Evolutionary conservation across 2,797 vertebrate genomes (phyloP).

Genomic region (Hypotaenidia okinawae): DNA sequence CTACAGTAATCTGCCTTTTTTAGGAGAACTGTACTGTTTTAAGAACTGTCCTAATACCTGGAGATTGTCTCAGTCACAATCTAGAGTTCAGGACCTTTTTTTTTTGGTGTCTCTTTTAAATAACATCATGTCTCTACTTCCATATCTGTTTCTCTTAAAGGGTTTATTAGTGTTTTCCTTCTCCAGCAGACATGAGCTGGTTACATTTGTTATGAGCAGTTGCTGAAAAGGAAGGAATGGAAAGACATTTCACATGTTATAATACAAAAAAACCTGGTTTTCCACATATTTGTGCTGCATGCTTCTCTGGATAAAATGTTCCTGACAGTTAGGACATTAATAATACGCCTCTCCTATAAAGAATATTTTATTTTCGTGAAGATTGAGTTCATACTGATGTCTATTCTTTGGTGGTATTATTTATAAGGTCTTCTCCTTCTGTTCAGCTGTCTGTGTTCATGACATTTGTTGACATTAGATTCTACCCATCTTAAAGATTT

Average conservation of each 20-base stretch:
- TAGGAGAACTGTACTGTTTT: background rate
- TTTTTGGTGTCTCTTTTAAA: background rate
- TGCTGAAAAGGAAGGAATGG: background rate
- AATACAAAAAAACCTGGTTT: background rate
- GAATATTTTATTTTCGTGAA: background rate
- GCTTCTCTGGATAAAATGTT: background rate
- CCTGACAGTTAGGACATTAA: background rate
- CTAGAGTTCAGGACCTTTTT: background rate
- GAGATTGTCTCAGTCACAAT: background rate
- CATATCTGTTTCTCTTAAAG: background rate
- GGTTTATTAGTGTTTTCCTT: background rate
- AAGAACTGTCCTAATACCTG: background rate
- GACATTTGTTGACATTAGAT: background rate
- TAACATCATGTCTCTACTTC: background rate
- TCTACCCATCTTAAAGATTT: background rate
- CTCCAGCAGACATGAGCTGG: background rate
- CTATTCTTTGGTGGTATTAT: background rate
- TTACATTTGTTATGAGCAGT: background rate
- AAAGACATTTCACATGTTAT: rapidly evolving
- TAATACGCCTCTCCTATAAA: background rate
- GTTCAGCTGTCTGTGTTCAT: background rate
- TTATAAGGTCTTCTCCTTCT: background rate
- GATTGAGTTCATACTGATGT: background rate
- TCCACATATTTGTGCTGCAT: rapidly evolving
- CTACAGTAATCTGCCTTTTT: background rate